Conservation (phyloP, 2,797 vertebrate species). For the Muscicapa striata region DNA sequence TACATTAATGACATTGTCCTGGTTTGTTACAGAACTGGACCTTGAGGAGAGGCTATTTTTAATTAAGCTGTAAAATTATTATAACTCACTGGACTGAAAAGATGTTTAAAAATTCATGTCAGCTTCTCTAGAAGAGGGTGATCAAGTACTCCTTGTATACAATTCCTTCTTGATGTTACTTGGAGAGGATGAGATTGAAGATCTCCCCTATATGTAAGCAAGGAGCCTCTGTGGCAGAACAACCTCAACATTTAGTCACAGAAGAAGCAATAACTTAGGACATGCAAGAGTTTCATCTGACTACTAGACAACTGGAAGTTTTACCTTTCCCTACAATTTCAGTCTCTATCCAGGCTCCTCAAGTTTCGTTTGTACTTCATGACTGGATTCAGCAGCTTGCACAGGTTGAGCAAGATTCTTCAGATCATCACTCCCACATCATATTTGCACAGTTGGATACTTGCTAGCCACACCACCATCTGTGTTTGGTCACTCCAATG, state of each 20-base stretch:
- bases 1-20: not conserved
- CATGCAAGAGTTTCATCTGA: not conserved
- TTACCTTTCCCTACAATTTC: not conserved
- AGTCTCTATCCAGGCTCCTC: not conserved
- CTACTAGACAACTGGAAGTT: not conserved
- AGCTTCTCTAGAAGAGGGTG: not conserved
- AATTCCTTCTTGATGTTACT: not conserved
- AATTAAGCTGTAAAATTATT: not conserved
- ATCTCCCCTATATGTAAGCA: not conserved
- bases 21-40: not conserved
- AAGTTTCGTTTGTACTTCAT: not conserved
- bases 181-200: not conserved
- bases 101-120: not conserved
- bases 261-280: not conserved
- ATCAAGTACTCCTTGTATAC: not conserved
- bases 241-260: not conserved
- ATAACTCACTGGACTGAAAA: not conserved
- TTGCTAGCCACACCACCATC: not conserved
- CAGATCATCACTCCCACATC: not conserved
- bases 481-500: not conserved
- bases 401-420: not conserved
- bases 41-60: not conserved
- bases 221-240: not conserved
- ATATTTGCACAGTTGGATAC: not conserved
- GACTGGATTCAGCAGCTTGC: not conserved